These are phyloP conservation scores for Galemys pyrenaicus DNA, from an alignment of 2,113 vertebrate species.

Conservation along the genomic window DNA sequence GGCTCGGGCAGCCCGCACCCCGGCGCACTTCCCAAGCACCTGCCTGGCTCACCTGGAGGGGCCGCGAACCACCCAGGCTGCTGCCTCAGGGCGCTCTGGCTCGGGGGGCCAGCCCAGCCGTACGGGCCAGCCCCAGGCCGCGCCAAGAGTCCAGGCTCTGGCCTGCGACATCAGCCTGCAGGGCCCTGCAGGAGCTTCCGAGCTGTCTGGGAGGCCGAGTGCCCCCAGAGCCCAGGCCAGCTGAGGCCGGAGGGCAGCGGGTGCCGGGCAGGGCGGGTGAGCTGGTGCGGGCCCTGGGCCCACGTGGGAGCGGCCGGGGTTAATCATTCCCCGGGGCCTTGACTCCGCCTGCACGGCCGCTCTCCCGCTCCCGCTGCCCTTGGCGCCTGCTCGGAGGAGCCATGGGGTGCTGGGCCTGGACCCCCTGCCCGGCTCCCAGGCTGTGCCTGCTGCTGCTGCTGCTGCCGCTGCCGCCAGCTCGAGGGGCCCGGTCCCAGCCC, in stretches of 20 bases:
- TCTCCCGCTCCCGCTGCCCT: neutral
- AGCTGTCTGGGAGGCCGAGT: no score
- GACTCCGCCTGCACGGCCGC: neutral
- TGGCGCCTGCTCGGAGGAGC: constrained; percentile 10
- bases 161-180: no score
- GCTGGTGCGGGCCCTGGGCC: neutral
- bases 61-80: no score
- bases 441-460: neutral
- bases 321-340: constrained; percentile 70
- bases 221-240: no score
- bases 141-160: neutral
- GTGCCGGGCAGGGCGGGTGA: neutral
- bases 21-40: accelerated
- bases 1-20: neutral
- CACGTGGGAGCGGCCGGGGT: neutral
- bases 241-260: no score
- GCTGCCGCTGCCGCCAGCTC: neutral
- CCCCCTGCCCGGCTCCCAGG: neutral
- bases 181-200: neutral
- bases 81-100: no score
- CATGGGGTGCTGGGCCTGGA: constrained; percentile 58
- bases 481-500: neutral
- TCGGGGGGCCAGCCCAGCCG: neutral
- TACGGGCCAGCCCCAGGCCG: neutral
- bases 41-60: neutral